A percentile compares a stretch with the other conserved stretches of the same genome.
phyloP scores from a whole-genome alignment of 1,140 invertebrate species.

The Trichomalopsis sarcophagae region DNA sequence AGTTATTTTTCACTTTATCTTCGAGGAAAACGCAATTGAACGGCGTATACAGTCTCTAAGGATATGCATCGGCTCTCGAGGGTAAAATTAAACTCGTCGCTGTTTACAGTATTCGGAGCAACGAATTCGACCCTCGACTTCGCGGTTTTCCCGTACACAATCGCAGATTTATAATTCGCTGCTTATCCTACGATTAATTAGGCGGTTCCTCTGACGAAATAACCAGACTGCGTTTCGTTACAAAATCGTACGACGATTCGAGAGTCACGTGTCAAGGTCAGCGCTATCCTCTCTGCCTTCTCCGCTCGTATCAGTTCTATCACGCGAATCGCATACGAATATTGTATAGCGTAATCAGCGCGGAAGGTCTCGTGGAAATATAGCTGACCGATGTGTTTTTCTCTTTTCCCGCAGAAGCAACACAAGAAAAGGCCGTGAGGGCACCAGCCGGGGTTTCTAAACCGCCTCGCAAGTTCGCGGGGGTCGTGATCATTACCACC shows the following conservation, averaged over 20 bases:
- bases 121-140: no score
- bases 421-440: conserved; percentile 61
- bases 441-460: conserved; percentile 63
- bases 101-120: no score
- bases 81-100: no score
- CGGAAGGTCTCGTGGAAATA: neutral
- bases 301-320: no score
- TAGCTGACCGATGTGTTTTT: neutral
- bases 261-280: neutral
- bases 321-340: no score
- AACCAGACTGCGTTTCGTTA: neutral
- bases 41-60: no score
- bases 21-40: neutral
- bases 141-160: no score
- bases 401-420: conserved; percentile 60
- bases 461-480: conserved; percentile 79
- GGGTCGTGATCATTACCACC: conserved; percentile 91
- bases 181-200: no score
- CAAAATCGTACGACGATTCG: neutral
- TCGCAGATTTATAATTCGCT: no score
- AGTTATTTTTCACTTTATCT: neutral
- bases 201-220: no score
- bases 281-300: neutral
- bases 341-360: no score
- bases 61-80: no score